A percentile compares a stretch with the other conserved stretches of the same genome.
These are phyloP conservation scores for Clavelina lepadiformis DNA, from an alignment of 23 tunicate species.

Conservation along the genomic window DNA sequence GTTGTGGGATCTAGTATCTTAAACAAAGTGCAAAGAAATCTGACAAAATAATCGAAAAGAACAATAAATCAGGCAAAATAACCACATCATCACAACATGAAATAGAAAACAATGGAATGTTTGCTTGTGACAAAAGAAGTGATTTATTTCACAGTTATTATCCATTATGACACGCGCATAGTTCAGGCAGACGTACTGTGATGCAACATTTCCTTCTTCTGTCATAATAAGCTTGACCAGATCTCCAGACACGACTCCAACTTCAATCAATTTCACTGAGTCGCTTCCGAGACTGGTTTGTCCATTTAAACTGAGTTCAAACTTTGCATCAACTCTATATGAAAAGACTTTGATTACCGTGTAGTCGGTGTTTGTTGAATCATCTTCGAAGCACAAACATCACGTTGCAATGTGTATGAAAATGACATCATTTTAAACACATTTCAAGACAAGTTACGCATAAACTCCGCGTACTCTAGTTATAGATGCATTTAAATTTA, in stretches of 20 bases:
- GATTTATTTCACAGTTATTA: background rate
- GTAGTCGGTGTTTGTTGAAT: no score
- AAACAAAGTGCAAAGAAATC: background rate
- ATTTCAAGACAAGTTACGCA: no score
- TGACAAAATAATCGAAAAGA: background rate
- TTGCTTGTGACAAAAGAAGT: background rate
- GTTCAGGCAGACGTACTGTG: background rate
- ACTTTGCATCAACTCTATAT: conserved; percentile 19
- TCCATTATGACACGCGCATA: background rate
- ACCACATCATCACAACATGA: background rate
- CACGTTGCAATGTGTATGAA: no score
- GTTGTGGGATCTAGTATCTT: no score
- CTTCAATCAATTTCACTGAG: background rate
- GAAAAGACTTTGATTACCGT: background rate
- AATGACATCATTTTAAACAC: no score
- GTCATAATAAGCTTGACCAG: conserved; percentile 39
- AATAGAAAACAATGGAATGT: background rate
- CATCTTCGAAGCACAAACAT: no score
- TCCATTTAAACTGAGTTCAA: conserved; percentile 56
- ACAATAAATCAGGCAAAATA: background rate
- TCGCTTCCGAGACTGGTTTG: conserved; percentile 43
- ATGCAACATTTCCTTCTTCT: background rate
- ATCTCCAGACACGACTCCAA: conserved; percentile 79
- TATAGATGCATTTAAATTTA: no score
- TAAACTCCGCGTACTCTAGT: no score